A percentile compares a stretch with the other conserved stretches of the same genome.
Conservation (phyloP, 2,113 vertebrate genomes). For the Nestor notabilis region DNA sequence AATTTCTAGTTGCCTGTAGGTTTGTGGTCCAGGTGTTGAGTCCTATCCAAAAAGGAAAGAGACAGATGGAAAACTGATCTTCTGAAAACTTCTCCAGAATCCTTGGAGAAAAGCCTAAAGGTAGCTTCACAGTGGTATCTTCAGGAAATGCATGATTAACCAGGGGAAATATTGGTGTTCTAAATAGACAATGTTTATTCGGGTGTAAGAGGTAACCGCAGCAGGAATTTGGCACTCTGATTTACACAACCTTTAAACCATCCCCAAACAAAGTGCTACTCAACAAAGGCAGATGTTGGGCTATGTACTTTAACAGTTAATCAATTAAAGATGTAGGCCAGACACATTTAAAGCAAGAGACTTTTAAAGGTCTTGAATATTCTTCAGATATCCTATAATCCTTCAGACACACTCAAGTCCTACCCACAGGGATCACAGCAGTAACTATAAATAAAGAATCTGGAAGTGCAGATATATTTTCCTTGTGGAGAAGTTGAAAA, state of each 20-base stretch:
- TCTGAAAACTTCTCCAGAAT: background rate
- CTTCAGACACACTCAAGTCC: background rate
- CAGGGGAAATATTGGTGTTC: background rate
- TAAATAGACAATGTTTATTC: background rate
- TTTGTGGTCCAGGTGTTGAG: background rate
- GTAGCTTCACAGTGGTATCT: background rate
- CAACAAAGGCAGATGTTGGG: background rate
- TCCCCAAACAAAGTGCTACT: background rate
- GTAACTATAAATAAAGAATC: background rate
- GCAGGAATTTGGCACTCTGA: background rate
- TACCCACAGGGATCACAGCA: background rate
- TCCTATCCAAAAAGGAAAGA: background rate
- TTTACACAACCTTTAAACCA: background rate
- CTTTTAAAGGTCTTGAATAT: background rate
- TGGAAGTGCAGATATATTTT: background rate
- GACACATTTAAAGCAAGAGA: background rate
- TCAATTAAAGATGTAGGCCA: background rate
- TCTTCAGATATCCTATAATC: background rate
- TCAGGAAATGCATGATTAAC: background rate
- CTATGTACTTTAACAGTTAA: background rate
- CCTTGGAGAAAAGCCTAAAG: background rate
- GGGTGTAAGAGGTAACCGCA: fast-evolving
- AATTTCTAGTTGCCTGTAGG: background rate
- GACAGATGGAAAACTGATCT: background rate
- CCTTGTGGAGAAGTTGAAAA: background rate